Evolutionary conservation across 2,797 vertebrate genomes (phyloP).

Genomic region (Helicolenus hilgendorfi): DNA sequence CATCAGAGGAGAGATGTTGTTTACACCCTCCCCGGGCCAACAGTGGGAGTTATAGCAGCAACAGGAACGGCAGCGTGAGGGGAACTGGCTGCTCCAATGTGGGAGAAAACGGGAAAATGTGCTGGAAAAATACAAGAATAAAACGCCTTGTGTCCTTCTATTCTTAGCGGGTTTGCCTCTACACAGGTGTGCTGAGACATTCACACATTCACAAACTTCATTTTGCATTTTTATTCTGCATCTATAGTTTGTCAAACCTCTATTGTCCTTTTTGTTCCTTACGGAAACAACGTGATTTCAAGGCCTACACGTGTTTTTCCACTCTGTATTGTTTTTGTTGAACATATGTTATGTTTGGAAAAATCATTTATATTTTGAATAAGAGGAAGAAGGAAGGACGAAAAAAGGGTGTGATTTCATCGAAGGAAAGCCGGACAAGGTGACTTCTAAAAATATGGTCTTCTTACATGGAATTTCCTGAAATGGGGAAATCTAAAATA

Average conservation of each 20-base stretch:
- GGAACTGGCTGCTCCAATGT: slow-evolving; percentile 50
- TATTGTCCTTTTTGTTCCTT: no score
- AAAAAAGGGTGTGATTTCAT: background rate
- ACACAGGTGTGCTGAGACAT: slow-evolving; percentile 25
- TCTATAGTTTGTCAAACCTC: background rate
- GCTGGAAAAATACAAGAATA: slow-evolving; percentile 39
- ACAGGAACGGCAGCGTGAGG: slow-evolving; percentile 21
- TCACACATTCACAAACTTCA: background rate
- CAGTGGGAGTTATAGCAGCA: slow-evolving; percentile 67
- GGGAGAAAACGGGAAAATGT: slow-evolving; percentile 52
- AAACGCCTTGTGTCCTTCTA: background rate
- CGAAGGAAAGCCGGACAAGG: background rate
- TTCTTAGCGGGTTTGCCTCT: background rate
- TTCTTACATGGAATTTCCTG: background rate
- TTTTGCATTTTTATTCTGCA: background rate
- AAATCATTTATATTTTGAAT: background rate
- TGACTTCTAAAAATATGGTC: background rate
- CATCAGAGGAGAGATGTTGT: slow-evolving; percentile 44
- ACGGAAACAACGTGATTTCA: background rate
- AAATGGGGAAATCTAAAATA: background rate
- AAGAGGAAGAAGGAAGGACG: background rate
- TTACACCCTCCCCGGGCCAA: slow-evolving; percentile 66
- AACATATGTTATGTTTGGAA: background rate
- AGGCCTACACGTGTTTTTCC: background rate
- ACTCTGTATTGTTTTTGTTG: background rate